phyloP scores from a whole-genome alignment of 2,888 invertebrate genomes.

The Drosophila mercatorum region DNA sequence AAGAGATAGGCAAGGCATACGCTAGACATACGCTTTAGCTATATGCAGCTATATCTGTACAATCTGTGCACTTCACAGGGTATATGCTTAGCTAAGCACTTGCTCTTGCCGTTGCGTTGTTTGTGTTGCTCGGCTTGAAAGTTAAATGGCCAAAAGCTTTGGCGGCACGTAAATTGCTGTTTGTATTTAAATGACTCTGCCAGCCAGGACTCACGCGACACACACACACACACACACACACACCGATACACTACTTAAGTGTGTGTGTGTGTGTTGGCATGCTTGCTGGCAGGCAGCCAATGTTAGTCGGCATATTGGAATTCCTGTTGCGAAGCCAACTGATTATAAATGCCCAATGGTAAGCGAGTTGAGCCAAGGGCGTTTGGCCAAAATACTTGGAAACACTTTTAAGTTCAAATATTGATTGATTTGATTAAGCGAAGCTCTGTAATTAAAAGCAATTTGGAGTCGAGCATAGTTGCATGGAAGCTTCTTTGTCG shows the following conservation, averaged over 20 bases:
- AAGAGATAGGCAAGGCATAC: neutral
- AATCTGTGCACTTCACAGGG: neutral
- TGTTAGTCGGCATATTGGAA: constrained; percentile 19
- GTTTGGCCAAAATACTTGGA: constrained; percentile 5
- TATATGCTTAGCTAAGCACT: constrained; percentile 8
- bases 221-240: neutral
- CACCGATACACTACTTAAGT: neutral
- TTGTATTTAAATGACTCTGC: constrained; percentile 36
- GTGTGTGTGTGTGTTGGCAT: neutral
- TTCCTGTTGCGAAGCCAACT: constrained; percentile 19
- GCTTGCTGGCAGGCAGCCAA: constrained; percentile 17
- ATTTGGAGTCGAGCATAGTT: neutral
- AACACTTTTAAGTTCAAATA: constrained; percentile 7
- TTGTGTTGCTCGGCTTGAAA: constrained; percentile 26
- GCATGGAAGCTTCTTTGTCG: neutral
- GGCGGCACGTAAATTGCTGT: constrained; percentile 37
- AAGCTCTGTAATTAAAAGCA: constrained; percentile 4
- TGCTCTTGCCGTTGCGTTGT: neutral
- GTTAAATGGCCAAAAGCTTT: constrained; percentile 33
- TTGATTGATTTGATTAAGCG: constrained; percentile 9
- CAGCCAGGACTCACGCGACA: neutral
- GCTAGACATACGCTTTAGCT: too few species aligned
- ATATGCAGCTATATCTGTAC: too few species aligned
- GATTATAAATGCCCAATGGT: constrained; percentile 13
- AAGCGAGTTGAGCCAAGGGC: neutral